Percentiles rank a stretch among this genome's conserved stretches.
These are phyloP conservation scores for Ctenomys sociabilis DNA, from an alignment of 2,113 vertebrate species.

Conservation along the genomic window DNA sequence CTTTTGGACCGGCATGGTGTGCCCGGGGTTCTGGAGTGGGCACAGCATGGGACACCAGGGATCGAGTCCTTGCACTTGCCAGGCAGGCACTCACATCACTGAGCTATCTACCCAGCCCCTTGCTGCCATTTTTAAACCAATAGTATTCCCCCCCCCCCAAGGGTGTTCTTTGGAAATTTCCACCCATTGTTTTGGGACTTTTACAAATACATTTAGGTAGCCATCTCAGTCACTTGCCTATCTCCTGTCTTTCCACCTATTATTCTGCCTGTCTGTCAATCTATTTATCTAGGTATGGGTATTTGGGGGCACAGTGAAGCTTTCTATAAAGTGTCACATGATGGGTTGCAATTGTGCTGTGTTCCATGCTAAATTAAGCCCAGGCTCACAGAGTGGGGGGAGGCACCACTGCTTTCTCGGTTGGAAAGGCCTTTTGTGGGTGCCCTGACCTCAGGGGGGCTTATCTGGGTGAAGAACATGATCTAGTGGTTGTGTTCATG, in stretches of 20 bases:
- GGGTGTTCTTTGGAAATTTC: neutral
- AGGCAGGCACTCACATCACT: no score
- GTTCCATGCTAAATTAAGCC: neutral
- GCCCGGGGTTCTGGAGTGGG: no score
- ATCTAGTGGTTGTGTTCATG: neutral
- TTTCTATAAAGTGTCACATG: neutral
- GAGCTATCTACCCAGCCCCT: no score
- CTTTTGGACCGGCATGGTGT: no score
- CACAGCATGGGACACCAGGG: no score
- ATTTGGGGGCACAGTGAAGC: neutral
- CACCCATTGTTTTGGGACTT: neutral
- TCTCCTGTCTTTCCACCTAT: neutral
- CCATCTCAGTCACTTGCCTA: neutral
- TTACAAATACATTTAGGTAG: neutral
- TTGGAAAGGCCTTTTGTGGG: neutral
- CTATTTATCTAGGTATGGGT: neutral
- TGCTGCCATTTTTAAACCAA: neutral
- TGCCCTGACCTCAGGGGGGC: neutral
- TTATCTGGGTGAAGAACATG: neutral
- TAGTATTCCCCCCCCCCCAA: neutral
- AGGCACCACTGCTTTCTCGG: neutral
- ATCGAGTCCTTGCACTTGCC: no score
- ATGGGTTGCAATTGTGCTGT: neutral
- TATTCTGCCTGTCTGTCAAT: neutral
- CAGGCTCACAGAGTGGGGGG: neutral